Conservation (phyloP, 2,113 vertebrate species). For the Clarias gariepinus region DNA sequence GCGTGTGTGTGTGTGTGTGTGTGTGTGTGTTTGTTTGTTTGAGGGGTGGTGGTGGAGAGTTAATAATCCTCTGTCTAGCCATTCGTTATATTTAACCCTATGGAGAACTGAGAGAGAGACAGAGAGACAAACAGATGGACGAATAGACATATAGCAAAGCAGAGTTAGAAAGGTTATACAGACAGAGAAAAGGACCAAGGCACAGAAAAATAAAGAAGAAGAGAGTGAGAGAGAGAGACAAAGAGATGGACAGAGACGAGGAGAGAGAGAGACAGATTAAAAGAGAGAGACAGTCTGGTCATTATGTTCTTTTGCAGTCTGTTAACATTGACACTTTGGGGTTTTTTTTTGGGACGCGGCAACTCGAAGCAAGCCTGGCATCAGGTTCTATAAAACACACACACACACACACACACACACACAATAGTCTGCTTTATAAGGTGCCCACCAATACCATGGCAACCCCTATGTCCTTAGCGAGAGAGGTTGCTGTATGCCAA, state of each 20-base stretch:
- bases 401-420: constrained; percentile 51
- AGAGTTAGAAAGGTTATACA: too few species aligned
- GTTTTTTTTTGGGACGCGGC: constrained; percentile 28
- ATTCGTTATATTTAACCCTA: background rate
- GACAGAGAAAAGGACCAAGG: background rate
- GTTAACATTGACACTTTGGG: constrained; percentile 37
- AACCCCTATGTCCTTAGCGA: constrained; percentile 76
- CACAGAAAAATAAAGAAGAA: too few species aligned
- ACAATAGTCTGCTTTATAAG: constrained; percentile 73
- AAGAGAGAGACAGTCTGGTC: background rate
- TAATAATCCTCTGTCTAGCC: background rate
- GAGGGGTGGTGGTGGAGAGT: background rate
- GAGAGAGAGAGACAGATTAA: background rate
- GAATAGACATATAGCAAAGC: background rate
- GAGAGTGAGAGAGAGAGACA: background rate
- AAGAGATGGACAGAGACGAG: background rate
- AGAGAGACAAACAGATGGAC: background rate
- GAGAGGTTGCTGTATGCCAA: constrained; percentile 73
- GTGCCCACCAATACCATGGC: constrained; percentile 75
- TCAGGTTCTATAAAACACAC: constrained; percentile 45
- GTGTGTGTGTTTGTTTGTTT: background rate
- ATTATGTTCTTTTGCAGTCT: constrained; percentile 4
- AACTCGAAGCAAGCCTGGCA: constrained; percentile 47
- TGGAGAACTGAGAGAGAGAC: background rate
- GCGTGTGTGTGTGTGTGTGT: constrained; percentile 2